A percentile compares a stretch with the other conserved stretches of the same genome.
phyloP scores from a whole-genome alignment of 2,113 vertebrate species.

The Todiramphus saurophagus region DNA sequence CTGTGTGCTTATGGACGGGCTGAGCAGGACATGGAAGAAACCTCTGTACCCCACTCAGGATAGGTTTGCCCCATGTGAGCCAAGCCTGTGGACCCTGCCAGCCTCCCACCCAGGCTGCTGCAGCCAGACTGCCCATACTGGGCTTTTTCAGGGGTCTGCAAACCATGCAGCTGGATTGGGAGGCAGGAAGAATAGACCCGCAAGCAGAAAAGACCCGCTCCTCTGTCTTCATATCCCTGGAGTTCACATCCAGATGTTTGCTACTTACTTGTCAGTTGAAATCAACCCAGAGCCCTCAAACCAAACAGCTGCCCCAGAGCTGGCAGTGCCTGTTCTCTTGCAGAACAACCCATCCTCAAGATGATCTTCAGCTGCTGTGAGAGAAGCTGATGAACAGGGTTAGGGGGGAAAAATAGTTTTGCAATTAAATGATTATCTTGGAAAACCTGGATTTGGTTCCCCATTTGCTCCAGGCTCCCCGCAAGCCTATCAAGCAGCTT shows the following conservation, averaged over 20 bases:
- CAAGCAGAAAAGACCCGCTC: background rate
- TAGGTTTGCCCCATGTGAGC: fast-evolving
- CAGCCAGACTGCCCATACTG: background rate
- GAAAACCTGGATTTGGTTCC: constrained; percentile 9
- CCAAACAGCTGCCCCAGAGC: background rate
- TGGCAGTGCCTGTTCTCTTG: background rate
- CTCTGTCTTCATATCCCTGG: background rate
- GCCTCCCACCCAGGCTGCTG: background rate
- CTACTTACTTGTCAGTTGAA: background rate
- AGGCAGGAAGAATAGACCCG: background rate
- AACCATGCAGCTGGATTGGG: background rate
- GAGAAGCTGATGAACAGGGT: background rate
- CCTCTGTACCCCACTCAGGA: background rate
- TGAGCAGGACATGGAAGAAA: background rate
- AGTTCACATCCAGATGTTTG: constrained; percentile 15
- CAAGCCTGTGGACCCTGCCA: background rate
- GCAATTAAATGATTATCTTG: background rate
- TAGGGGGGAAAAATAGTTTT: background rate
- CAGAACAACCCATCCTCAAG: background rate
- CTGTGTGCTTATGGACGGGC: background rate
- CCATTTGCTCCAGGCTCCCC: background rate
- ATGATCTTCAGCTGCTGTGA: background rate
- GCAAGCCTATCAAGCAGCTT: background rate
- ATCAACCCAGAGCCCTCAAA: background rate
- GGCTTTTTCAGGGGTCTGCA: background rate